phyloP scores from a whole-genome alignment of 2,113 vertebrate genomes.

The Oreocharis arfaki region DNA sequence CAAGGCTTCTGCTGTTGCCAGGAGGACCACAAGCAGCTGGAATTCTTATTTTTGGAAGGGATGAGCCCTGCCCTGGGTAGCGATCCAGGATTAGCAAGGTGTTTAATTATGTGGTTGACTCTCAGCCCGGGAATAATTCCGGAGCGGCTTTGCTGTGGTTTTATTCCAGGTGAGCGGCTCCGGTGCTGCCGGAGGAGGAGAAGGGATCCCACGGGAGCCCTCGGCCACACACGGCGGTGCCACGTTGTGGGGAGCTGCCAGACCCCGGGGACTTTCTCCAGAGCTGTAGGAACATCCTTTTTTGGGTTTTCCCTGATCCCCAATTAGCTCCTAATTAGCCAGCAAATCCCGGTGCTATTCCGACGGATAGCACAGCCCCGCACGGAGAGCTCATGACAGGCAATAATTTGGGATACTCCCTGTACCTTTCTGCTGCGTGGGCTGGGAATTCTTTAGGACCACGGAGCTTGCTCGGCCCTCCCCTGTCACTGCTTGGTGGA shows the following conservation, averaged over 20 bases:
- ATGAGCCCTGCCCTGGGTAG: neutral
- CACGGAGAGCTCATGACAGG: neutral
- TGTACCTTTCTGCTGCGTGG: neutral
- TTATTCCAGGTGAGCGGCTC: neutral
- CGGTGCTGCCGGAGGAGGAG: rapidly evolving
- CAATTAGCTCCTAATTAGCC: neutral
- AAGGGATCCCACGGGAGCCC: neutral
- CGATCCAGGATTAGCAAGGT: neutral
- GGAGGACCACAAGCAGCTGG: neutral
- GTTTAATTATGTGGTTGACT: neutral
- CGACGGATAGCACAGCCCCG: rapidly evolving
- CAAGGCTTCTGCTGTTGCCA: neutral
- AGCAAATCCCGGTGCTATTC: neutral
- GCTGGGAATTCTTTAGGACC: neutral
- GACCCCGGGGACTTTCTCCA: neutral
- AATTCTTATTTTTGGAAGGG: neutral
- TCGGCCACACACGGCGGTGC: rapidly evolving
- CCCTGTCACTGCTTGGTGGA: neutral
- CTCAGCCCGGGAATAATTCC: neutral
- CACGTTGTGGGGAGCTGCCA: rapidly evolving
- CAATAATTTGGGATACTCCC: neutral
- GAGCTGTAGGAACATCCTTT: neutral
- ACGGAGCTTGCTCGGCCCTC: neutral
- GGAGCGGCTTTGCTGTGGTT: rapidly evolving
- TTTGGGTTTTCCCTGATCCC: neutral